phyloP scores from a whole-genome alignment of 30 jellyfish, hydroid and myxozoan genomes.

The Morbakka virulenta region DNA sequence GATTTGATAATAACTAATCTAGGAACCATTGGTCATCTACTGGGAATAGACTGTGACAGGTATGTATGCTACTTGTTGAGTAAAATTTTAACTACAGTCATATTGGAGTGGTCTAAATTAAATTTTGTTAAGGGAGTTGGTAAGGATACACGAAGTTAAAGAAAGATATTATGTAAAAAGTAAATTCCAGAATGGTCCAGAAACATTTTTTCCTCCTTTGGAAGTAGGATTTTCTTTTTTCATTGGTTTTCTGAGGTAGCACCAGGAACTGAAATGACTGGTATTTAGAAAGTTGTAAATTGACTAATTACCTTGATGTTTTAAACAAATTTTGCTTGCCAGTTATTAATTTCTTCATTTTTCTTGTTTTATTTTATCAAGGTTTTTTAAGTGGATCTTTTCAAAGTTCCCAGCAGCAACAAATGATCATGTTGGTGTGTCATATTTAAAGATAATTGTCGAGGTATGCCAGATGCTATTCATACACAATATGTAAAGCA shows the following conservation, averaged over 20 bases:
- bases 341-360: too few species aligned
- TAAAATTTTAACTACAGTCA: not conserved
- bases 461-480: slow-evolving; percentile 70
- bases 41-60: slow-evolving; percentile 92
- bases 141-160: too few species aligned
- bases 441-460: slow-evolving; percentile 63
- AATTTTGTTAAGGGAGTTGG: too few species aligned
- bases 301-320: too few species aligned
- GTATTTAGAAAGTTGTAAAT: too few species aligned
- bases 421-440: slow-evolving; percentile 69
- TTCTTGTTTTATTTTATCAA: slow-evolving; percentile 4
- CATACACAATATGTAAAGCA: not conserved
- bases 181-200: too few species aligned
- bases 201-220: not conserved
- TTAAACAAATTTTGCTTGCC: too few species aligned
- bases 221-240: too few species aligned
- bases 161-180: too few species aligned
- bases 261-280: too few species aligned
- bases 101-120: not conserved
- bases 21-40: slow-evolving; percentile 84
- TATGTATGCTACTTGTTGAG: slow-evolving; percentile 12
- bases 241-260: too few species aligned
- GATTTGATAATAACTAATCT: slow-evolving; percentile 61
- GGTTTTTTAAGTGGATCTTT: slow-evolving; percentile 94
- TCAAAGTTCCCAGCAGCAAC: slow-evolving; percentile 92